These are phyloP conservation scores for Oncorhynchus nerka DNA, from an alignment of 2,113 vertebrate genomes.

Conservation along the genomic window DNA sequence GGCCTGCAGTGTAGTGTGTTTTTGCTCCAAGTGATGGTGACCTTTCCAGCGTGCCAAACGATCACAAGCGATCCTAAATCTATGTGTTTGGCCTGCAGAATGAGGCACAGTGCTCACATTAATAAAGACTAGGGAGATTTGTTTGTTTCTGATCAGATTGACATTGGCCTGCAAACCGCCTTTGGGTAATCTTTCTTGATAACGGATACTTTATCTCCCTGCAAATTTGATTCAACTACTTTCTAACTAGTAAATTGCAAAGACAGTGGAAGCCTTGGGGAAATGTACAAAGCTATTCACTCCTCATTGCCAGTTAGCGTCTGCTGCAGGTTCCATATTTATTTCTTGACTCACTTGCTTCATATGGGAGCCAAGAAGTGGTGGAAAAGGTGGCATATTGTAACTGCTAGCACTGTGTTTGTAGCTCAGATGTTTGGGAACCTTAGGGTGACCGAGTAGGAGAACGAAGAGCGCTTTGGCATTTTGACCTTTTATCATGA, in stretches of 20 bases:
- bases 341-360: slow-evolving; percentile 23
- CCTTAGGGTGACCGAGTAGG: not conserved
- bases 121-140: slow-evolving; percentile 68
- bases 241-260: slow-evolving; percentile 65
- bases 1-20: slow-evolving; percentile 38
- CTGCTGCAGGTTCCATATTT: slow-evolving; percentile 14
- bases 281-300: slow-evolving; percentile 68
- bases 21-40: slow-evolving; percentile 59
- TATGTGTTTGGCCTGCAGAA: slow-evolving; percentile 54
- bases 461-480: not conserved
- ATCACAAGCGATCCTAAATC: slow-evolving; percentile 55
- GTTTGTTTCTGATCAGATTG: slow-evolving; percentile 64
- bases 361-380: not conserved
- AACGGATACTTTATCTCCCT: slow-evolving; percentile 66
- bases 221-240: slow-evolving; percentile 70
- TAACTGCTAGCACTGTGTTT: not conserved
- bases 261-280: slow-evolving; percentile 63
- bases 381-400: not conserved
- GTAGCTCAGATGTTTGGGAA: not conserved
- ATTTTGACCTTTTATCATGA: not conserved
- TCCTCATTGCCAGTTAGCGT: slow-evolving; percentile 63
- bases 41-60: slow-evolving; percentile 57
- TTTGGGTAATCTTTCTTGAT: slow-evolving; percentile 65
- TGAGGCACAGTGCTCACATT: slow-evolving; percentile 51
- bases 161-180: slow-evolving; percentile 54